A percentile compares a stretch with the other conserved stretches of the same genome.
phyloP scores from a whole-genome alignment of 2,888 invertebrate species.

The Orchestes rusci region DNA sequence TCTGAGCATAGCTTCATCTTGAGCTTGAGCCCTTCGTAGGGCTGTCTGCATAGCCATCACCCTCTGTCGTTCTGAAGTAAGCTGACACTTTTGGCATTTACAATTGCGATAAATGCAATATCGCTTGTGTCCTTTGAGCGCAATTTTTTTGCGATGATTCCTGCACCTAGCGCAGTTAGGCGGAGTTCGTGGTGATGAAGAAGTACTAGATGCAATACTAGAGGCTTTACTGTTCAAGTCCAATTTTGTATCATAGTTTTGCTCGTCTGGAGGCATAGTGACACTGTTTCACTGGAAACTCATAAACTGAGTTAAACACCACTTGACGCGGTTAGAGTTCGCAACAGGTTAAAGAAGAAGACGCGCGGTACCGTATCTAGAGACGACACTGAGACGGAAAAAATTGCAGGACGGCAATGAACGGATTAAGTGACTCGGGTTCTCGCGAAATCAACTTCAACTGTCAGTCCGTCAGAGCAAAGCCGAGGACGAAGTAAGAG shows the following conservation, averaged over 20 bases:
- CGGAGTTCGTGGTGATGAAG: constrained; percentile 64
- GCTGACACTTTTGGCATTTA: constrained; percentile 76
- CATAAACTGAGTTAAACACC: no score
- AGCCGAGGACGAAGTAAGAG: constrained; percentile 37
- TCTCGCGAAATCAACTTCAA: constrained; percentile 33
- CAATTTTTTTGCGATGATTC: constrained; percentile 83
- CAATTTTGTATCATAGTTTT: constrained; percentile 49
- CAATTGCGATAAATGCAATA: constrained; percentile 84
- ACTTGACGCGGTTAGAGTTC: no score
- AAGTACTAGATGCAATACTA: constrained; percentile 46
- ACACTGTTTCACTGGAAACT: constrained; percentile 6
- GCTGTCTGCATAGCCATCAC: constrained; percentile 89
- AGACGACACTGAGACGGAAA: neutral
- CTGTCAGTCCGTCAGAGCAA: constrained; percentile 41
- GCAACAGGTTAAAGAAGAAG: neutral
- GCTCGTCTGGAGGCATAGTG: constrained; percentile 44
- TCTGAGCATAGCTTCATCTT: constrained; percentile 62
- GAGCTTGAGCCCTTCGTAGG: constrained; percentile 72
- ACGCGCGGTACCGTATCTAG: neutral
- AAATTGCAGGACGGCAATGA: no score
- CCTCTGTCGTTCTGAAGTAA: constrained; percentile 78
- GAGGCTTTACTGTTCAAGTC: constrained; percentile 42
- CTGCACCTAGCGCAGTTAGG: constrained; percentile 90
- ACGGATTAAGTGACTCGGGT: constrained; percentile 4
- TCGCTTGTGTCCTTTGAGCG: constrained; percentile 86